Conservation (phyloP, 2,888 invertebrate genomes). For the Cephus pygmeus region DNA sequence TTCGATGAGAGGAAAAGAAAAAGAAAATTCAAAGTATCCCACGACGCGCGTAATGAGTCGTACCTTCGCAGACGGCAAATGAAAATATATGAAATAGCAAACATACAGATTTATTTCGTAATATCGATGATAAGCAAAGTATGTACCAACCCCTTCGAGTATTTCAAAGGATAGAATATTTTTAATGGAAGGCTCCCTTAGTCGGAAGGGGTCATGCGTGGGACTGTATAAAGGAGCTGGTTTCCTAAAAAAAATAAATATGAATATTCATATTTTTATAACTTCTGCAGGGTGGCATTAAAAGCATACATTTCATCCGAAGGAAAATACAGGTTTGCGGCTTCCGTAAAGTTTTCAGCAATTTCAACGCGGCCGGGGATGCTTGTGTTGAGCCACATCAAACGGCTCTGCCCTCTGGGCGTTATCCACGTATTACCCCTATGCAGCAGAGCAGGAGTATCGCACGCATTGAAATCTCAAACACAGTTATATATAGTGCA, state of each 20-base stretch:
- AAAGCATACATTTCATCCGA: conserved; percentile 27
- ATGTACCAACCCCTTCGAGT: conserved; percentile 43
- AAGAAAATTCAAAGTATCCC: background rate
- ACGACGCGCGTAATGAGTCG: background rate
- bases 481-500: background rate
- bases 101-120: conserved; percentile 23
- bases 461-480: conserved; percentile 10
- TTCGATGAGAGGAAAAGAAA: background rate
- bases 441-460: background rate
- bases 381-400: conserved; percentile 39
- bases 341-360: conserved; percentile 39
- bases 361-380: conserved; percentile 38
- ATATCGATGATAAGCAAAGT: conserved; percentile 38
- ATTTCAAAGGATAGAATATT: conserved; percentile 50
- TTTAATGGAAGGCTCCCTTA: conserved; percentile 37
- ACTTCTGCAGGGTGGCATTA: conserved; percentile 33
- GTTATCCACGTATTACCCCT: conserved; percentile 34
- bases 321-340: conserved; percentile 28
- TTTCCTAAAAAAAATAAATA: conserved; percentile 45
- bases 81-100: background rate
- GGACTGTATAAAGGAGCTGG: conserved; percentile 39
- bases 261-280: conserved; percentile 48
- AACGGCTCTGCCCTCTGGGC: conserved; percentile 37
- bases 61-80: background rate
- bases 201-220: conserved; percentile 24